Percentiles rank a stretch among this genome's conserved stretches.
Conservation (phyloP, 2,797 vertebrate species). For the Enteromius afrohamiltoni region DNA sequence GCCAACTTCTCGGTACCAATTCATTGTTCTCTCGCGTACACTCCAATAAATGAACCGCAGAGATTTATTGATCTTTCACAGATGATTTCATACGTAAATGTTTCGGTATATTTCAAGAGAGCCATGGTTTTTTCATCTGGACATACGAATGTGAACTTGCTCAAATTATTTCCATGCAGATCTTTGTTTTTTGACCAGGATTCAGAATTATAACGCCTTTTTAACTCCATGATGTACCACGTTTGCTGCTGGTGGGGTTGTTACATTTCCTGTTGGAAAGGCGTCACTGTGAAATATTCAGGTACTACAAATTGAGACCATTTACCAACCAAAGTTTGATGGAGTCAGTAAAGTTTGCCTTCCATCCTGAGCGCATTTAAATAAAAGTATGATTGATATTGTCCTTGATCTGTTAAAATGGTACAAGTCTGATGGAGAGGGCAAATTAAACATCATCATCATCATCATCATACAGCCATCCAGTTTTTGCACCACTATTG, state of each 20-base stretch:
- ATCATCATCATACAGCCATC: not conserved
- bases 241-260: conserved; percentile 28
- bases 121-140: conserved; percentile 5
- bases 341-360: not conserved
- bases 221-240: conserved; percentile 56
- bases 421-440: conserved; percentile 8
- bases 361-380: not conserved
- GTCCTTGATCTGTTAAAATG: not conserved
- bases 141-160: conserved; percentile 31
- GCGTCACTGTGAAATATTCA: conserved; percentile 46
- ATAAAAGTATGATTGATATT: not conserved
- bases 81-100: not conserved
- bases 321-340: conserved; percentile 27
- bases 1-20: conserved; percentile 19
- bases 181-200: conserved; percentile 22
- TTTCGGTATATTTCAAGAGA: conserved; percentile 6
- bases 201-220: not conserved
- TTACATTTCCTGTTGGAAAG: conserved; percentile 11
- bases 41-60: conserved; percentile 24
- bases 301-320: conserved; percentile 18
- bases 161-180: not conserved
- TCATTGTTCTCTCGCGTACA: conserved; percentile 27
- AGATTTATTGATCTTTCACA: conserved; percentile 9
- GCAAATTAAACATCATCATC: not conserved
- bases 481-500: not conserved